Base-by-base conservation (phyloP, 2,888 invertebrate species). In the Mellilla xanthometata region DNA sequence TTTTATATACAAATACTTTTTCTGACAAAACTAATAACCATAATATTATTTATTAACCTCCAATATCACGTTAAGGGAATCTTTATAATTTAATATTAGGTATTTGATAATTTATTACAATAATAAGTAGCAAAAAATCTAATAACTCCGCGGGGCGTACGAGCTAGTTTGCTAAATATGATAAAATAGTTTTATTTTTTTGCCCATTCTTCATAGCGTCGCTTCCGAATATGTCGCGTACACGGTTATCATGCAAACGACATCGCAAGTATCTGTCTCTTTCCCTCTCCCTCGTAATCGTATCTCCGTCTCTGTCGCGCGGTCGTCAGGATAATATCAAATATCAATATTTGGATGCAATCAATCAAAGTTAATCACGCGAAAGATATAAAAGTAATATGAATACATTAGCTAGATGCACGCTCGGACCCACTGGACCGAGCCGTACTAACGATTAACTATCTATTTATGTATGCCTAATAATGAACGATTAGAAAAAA, bases 301-400 rank as follows among this genome's bases (percentile, higher is more conserved):
- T 56, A 59, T 69, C 53, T 54, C 35, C 56, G 50, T 76, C 71
- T 59, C 61, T 59, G 56, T 77, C 68, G 43, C 68, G 66, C 71
- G 66, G 68, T 76, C 76, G 40, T 29, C 40, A 34, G 41, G 41
- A 47, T 72, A 79, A 81, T 79, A 81, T 80, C 74, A 78, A 80
- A 84, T 79, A 83, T 85, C 84, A 87, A 87, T 87, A 86, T 86
- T 87, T 86, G 78, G 81, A 86, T 81, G 78, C 83, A 79, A 87
- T 89, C 86, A 85, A 88, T 89, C 87, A 88, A 83, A 85, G 78
- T 84, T 87, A 87, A 88, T 89, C 87, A 87, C 77, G 86, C 81
- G 87, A 86, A 86, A 85, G 86, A 83, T 81, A 86, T 82, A 84
- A 86, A 85, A 81, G 81, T 70, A 85, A 83, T 80, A 82, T 85